A percentile compares a stretch with the other conserved stretches of the same genome.
These are phyloP conservation scores for Temnothorax ravouxi DNA, from an alignment of 2,888 invertebrate genomes.

Conservation along the genomic window DNA sequence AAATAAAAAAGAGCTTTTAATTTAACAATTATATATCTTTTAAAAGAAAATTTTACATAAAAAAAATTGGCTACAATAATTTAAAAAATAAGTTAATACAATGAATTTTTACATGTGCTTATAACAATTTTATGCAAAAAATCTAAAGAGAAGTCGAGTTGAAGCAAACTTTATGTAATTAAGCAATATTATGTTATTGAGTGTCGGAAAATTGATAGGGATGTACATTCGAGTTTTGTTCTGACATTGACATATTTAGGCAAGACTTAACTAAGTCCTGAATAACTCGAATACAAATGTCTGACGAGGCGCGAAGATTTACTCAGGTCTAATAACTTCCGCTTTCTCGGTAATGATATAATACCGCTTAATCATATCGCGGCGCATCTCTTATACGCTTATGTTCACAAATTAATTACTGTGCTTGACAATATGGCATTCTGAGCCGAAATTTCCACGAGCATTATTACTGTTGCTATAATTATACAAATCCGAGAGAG, in stretches of 20 bases:
- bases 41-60: not conserved
- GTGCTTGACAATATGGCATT: conserved; percentile 31
- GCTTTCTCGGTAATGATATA: conserved; percentile 31
- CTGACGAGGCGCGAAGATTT: conserved; percentile 41
- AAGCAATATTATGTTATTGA: not conserved
- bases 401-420: conserved; percentile 39
- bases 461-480: not conserved
- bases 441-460: conserved; percentile 14
- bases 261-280: conserved; percentile 14
- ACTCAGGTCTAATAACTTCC: conserved; percentile 41
- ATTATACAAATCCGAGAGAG: not conserved
- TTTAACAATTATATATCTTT: not conserved
- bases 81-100: not conserved
- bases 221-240: conserved; percentile 27
- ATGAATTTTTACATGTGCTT: not conserved
- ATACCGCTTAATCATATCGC: conserved; percentile 41
- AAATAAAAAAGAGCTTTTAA: not conserved
- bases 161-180: not conserved
- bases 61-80: not conserved
- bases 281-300: conserved; percentile 40
- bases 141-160: not conserved
- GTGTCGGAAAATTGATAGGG: not conserved
- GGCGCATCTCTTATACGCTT: conserved; percentile 25
- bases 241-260: conserved; percentile 6
- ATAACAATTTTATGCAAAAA: not conserved